Evolutionary conservation across 37 sponge, comb jelly and placozoan genomes (phyloP), one percentile per base, ranked within the genome.

Genomic region (Halisarca cf. caerulea): DNA sequence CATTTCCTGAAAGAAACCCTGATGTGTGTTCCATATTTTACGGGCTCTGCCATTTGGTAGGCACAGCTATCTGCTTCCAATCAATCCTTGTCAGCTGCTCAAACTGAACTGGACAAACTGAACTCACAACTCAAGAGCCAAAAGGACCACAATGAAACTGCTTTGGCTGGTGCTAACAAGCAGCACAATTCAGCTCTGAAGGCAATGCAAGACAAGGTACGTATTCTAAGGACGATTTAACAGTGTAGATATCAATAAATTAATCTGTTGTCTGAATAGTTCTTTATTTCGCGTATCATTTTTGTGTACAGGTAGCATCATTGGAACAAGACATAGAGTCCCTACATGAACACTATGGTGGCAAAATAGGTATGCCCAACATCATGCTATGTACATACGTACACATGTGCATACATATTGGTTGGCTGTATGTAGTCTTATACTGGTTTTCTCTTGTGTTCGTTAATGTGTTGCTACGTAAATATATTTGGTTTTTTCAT

Each of bases 321-420:
- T 41, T 74, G 77, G 77, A 74, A 40, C 30, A 41, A 2, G 77
- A 74, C 1, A 74, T 74, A 40, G 42, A 44, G 6, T 38, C 39
- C 5, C 43, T 74, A 21, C 77, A 74, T 40, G 45, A 74, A 21
- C 77, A 74, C 24, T 74, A 74, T 74, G 77, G 42, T 9, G 77
- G 8, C 21, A 23, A 40, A 14, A 74, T 74, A 40, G 77, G 77
- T 74, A n/a, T n/a, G n/a, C n/a, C n/a, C n/a, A n/a, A n/a, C n/a
- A n/a, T n/a, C n/a, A n/a, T n/a, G n/a, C n/a, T n/a, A n/a, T n/a
- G n/a, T n/a, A 37, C 21, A 39, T 37, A 71, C 20, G 73, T 37
- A 71, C 64, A 62, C 5, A 15, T 27, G 64, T 62, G 15, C 64
- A 17, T 4, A 68, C 69, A 68, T 27, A 68, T n/a, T n/a, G n/a